These are phyloP conservation scores for Panzeria rudis DNA, from an alignment of 2,888 invertebrate species.

Conservation along the genomic window DNA sequence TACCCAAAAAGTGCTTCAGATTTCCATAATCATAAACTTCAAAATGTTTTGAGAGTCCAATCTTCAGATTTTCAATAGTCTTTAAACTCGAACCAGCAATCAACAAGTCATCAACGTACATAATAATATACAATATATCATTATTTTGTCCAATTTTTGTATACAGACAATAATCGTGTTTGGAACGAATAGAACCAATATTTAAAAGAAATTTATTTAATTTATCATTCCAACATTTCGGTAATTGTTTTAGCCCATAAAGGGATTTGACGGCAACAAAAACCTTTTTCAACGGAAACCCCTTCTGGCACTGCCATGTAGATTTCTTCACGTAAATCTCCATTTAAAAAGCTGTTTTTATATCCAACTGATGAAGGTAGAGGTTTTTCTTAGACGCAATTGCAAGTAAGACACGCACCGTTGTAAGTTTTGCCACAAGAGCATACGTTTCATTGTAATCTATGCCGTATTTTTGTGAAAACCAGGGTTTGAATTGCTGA, in stretches of 20 bases:
- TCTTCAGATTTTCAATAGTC: too few relatives aligned
- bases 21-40: slow-evolving; percentile 44
- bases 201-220: slow-evolving; percentile 15
- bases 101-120: slow-evolving; percentile 16
- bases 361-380: too few relatives aligned
- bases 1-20: slow-evolving; percentile 23
- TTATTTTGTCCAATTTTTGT: neutral
- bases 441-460: too few relatives aligned
- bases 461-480: too few relatives aligned
- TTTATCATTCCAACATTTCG: slow-evolving; percentile 38
- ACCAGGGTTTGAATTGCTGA: too few relatives aligned
- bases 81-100: slow-evolving; percentile 3
- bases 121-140: slow-evolving; percentile 15
- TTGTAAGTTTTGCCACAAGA: too few relatives aligned
- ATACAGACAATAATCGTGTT: slow-evolving; percentile 38
- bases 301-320: slow-evolving; percentile 40
- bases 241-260: slow-evolving; percentile 41
- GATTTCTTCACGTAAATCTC: slow-evolving; percentile 18
- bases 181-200: slow-evolving; percentile 28
- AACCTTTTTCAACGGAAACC: neutral
- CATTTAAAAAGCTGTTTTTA: too few relatives aligned
- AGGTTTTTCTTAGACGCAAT: too few relatives aligned
- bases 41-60: too few relatives aligned
- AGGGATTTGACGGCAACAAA: slow-evolving; percentile 18
- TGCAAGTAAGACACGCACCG: too few relatives aligned